phyloP scores from a whole-genome alignment of 2,113 vertebrate species.

The Oreochromis spilurus region DNA sequence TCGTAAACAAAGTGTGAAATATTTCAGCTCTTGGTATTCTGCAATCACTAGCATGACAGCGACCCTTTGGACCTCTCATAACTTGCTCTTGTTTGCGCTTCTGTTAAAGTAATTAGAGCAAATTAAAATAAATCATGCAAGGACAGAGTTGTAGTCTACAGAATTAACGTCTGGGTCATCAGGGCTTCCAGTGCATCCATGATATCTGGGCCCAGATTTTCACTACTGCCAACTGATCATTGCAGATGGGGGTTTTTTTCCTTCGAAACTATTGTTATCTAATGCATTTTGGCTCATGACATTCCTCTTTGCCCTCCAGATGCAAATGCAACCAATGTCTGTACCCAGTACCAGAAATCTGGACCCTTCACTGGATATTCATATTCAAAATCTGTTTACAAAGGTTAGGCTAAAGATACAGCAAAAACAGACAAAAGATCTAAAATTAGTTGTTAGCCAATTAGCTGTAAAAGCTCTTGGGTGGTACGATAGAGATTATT shows the following conservation, averaged over 20 bases:
- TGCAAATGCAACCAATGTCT: background rate
- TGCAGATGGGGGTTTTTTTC: background rate
- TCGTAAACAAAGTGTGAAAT: background rate
- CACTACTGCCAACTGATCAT: background rate
- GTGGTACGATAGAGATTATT: background rate
- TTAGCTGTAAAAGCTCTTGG: background rate
- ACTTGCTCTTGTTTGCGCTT: background rate
- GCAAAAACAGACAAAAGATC: background rate
- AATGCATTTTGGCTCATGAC: background rate
- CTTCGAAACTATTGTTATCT: background rate
- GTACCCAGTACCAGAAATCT: background rate
- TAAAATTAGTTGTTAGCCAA: background rate
- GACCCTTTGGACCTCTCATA: background rate
- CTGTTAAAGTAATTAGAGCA: background rate
- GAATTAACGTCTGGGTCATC: background rate
- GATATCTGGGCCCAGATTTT: background rate
- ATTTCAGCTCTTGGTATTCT: background rate
- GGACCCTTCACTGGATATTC: background rate
- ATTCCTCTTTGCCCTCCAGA: background rate
- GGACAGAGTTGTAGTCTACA: background rate
- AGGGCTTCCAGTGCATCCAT: background rate
- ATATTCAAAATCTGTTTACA: background rate
- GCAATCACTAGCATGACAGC: background rate
- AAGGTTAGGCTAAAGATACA: background rate
- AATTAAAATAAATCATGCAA: background rate